These are phyloP conservation scores for Flexamia atlantica DNA, from an alignment of 2,888 invertebrate genomes.

Conservation along the genomic window DNA sequence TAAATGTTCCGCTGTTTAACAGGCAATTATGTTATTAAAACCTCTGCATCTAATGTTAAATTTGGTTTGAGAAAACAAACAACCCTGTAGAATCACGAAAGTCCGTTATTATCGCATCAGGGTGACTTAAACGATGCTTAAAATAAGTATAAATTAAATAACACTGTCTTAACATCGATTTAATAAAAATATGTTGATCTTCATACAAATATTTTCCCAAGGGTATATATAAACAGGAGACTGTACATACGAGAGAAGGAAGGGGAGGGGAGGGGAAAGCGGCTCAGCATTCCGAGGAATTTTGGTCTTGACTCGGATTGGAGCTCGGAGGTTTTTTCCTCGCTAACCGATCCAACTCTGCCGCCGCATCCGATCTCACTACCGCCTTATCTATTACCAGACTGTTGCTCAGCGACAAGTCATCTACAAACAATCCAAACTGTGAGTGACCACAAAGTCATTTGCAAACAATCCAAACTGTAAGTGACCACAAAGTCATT, in stretches of 20 bases:
- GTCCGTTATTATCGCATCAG: background rate
- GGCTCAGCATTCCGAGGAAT: slow-evolving; percentile 76
- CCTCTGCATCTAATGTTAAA: background rate
- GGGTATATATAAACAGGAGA: slow-evolving; percentile 33
- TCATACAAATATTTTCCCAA: slow-evolving; percentile 28
- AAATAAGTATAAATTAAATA: slow-evolving; percentile 49
- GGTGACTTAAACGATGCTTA: background rate
- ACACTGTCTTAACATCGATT: slow-evolving; percentile 37
- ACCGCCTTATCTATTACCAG: slow-evolving; percentile 82
- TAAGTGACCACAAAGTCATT: slow-evolving; percentile 47
- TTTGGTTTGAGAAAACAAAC: slow-evolving; percentile 32
- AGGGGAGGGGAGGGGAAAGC: background rate
- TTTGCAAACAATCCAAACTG: slow-evolving; percentile 18
- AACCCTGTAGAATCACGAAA: slow-evolving; percentile 13
- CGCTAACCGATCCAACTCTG: slow-evolving; percentile 93
- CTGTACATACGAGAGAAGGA: slow-evolving; percentile 38
- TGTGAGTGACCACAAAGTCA: slow-evolving; percentile 38
- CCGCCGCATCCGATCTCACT: slow-evolving; percentile 93
- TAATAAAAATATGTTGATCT: slow-evolving; percentile 54
- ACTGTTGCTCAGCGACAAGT: slow-evolving; percentile 56
- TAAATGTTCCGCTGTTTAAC: slow-evolving; percentile 9
- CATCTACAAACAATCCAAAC: slow-evolving; percentile 37
- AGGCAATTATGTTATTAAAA: background rate
- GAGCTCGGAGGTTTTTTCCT: slow-evolving; percentile 77
- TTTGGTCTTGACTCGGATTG: slow-evolving; percentile 76